Evolutionary conservation across 2,888 invertebrate species (phyloP).

Genomic region (Parnassius glacialis): DNA sequence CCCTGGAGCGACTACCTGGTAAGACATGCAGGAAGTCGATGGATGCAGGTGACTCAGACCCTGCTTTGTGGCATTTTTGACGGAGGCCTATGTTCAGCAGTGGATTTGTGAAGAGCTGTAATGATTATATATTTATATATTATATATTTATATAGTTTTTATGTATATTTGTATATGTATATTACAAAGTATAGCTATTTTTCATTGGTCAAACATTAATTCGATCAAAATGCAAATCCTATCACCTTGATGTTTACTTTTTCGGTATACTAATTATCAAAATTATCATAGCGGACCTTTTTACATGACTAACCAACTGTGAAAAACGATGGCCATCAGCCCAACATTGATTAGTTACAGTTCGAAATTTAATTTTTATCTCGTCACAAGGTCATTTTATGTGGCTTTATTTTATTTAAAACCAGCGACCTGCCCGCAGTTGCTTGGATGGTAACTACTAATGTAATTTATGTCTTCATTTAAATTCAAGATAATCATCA

Average conservation of each 20-base stretch:
- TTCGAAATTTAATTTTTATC: slow-evolving; percentile 7
- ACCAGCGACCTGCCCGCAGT: not conserved
- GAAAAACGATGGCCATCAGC: slow-evolving; percentile 40
- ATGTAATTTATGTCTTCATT: too few species aligned
- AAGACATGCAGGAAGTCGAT: too few species aligned
- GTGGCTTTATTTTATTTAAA: slow-evolving; percentile 7
- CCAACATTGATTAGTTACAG: slow-evolving; percentile 31
- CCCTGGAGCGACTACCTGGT: too few species aligned
- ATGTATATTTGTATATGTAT: too few species aligned
- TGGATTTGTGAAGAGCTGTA: too few species aligned
- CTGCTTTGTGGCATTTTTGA: too few species aligned
- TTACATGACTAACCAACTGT: slow-evolving; percentile 73
- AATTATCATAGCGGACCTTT: slow-evolving; percentile 54
- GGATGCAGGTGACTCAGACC: too few species aligned
- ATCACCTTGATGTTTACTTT: slow-evolving; percentile 61
- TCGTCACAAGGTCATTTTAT: not conserved
- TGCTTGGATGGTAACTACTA: too few species aligned
- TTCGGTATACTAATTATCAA: slow-evolving; percentile 58
- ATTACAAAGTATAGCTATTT: not conserved
- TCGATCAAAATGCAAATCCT: slow-evolving; percentile 26
- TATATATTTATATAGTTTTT: too few species aligned
- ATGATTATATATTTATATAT: too few species aligned
- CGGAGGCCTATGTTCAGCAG: too few species aligned
- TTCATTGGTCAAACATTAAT: slow-evolving; percentile 3
- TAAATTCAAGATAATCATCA: too few species aligned